Base-by-base conservation (phyloP, 92 coral and sea anemone species). In the Epizoanthus fatuus region DNA sequence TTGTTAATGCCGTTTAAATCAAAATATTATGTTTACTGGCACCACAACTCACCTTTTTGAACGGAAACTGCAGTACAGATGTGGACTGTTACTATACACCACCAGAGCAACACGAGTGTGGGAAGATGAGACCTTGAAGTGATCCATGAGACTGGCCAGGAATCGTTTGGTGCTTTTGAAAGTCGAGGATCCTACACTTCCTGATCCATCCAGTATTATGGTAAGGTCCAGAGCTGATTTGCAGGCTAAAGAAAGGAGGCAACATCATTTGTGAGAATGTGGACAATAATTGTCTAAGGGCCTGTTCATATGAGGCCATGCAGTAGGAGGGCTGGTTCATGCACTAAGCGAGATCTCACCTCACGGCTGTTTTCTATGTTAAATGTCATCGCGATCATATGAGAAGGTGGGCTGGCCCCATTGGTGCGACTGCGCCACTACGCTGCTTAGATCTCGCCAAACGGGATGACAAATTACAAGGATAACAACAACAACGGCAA, bases 181-280 rank as follows among this genome's bases (percentile, higher is more conserved):
- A 0, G 64, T 44, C 2, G 67, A 7, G 37, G n/a, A 7, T 9
- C 81, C 81, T 25, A 76, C 81, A n/a, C 81, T 76, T 42, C 81
- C 81, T 9, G 81, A 76, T 3, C 51, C 22, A 17, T 76, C 81
- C 81, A 76, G 7, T 7, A 76, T 58, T 11, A 57, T 39, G 13
- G 69, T 39, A 10, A 76, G 81, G 62, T 76, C 81, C 81, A 76
- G 35, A 10, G 81, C 81, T 39, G 81, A 38, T 59, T 76, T 76
- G 56, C 81, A 76, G 29, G 69, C 81, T 76, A 55, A 47, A 57
- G 37, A 39, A 40, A 16, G 8, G 4, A 58, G 20, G 3, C 0
- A 16, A 59, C 60, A 0, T 57, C 0, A 40, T 39, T 15, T 69
- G 42, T 63, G 16, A 63, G 6, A 32, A 38, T 63, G 38, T 9